Evolutionary conservation across 2,888 invertebrate species (phyloP).

Genomic region (Acrobasis suavella): DNA sequence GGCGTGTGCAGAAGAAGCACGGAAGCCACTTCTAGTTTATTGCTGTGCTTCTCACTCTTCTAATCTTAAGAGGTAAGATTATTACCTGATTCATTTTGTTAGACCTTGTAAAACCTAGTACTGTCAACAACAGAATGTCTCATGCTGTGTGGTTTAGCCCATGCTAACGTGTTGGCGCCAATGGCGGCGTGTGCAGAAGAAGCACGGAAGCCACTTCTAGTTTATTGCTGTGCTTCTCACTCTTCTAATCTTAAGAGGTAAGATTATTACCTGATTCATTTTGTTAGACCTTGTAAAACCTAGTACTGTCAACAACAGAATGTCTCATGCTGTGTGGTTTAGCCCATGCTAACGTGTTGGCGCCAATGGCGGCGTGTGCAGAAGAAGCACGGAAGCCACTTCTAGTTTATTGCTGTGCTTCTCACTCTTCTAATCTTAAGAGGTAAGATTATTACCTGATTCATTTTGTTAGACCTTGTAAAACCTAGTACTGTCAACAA

Average conservation of each 20-base stretch:
- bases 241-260: constrained; percentile 87
- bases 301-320: constrained; percentile 88
- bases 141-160: constrained; percentile 86
- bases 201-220: constrained; percentile 83
- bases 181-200: constrained; percentile 85
- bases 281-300: too few species aligned
- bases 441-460: too few species aligned
- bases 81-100: too few species aligned
- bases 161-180: constrained; percentile 87
- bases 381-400: constrained; percentile 82
- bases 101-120: too few species aligned
- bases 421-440: constrained; percentile 87
- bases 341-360: constrained; percentile 86
- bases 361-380: constrained; percentile 86
- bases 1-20: constrained; percentile 82
- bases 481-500: too few species aligned
- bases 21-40: constrained; percentile 87
- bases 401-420: constrained; percentile 87
- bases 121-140: constrained; percentile 89
- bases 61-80: constrained; percentile 85
- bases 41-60: constrained; percentile 85
- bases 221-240: constrained; percentile 87
- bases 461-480: too few species aligned
- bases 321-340: constrained; percentile 88
- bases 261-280: too few species aligned